Conservation (phyloP, 2,888 invertebrate species). For the Pseudanteris insignis region DNA sequence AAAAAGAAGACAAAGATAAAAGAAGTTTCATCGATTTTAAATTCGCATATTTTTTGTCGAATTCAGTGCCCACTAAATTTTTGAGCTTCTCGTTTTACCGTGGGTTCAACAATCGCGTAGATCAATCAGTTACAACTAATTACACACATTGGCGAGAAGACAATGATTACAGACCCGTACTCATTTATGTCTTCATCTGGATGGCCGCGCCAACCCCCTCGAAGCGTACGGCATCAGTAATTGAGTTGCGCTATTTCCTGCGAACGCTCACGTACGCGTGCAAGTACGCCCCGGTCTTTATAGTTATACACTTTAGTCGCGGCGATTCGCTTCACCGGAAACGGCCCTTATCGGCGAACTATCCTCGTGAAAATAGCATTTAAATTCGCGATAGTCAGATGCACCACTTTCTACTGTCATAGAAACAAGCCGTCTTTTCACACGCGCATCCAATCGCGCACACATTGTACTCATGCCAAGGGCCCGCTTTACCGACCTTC, state of each 20-base stretch:
- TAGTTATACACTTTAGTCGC: conserved; percentile 18
- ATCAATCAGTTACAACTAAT: conserved; percentile 19
- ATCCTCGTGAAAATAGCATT: conserved; percentile 24
- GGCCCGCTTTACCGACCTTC: too few species aligned
- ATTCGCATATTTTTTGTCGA: too few species aligned
- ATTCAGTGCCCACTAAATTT: too few species aligned
- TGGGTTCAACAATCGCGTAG: conserved; percentile 10
- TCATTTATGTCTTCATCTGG: conserved; percentile 49
- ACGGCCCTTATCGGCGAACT: conserved; percentile 29
- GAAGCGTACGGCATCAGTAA: conserved; percentile 37
- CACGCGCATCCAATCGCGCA: too few species aligned
- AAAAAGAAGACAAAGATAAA: too few species aligned
- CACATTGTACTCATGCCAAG: too few species aligned
- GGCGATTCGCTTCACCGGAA: conserved; percentile 24
- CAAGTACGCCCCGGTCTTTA: conserved; percentile 5
- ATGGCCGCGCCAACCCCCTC: conserved; percentile 37
- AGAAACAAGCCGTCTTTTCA: too few species aligned
- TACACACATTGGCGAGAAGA: conserved; percentile 6
- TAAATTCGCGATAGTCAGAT: too few species aligned
- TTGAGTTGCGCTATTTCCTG: conserved; percentile 46
- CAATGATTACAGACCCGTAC: conserved; percentile 48
- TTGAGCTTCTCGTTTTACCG: too few species aligned
- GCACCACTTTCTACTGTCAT: too few species aligned
- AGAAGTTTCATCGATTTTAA: too few species aligned
- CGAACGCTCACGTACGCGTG: conserved; percentile 13